Conservation (phyloP, 2,888 invertebrate genomes). For the Pseudolycoriella hygida region DNA sequence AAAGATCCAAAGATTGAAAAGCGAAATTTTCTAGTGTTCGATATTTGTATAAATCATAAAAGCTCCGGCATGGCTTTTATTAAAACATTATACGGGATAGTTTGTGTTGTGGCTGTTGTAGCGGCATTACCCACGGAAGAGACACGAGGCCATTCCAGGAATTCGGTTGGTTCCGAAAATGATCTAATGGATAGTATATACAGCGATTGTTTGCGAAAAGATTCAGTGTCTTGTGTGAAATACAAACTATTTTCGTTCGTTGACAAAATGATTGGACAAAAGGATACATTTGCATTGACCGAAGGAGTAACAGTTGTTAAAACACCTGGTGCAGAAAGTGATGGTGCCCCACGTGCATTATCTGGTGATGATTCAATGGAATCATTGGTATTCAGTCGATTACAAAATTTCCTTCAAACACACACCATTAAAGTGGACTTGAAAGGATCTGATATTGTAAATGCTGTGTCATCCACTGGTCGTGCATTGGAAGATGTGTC, state of each 20-base stretch:
- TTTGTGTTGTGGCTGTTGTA: slow-evolving; percentile 37
- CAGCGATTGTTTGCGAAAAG: slow-evolving; percentile 63
- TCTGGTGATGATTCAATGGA: slow-evolving; percentile 46
- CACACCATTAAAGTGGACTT: slow-evolving; percentile 72
- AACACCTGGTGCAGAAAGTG: slow-evolving; percentile 38
- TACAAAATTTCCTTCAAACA: slow-evolving; percentile 58
- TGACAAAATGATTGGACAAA: slow-evolving; percentile 66
- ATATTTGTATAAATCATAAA: slow-evolving; percentile 5
- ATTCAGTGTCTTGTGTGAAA: slow-evolving; percentile 69
- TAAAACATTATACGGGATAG: slow-evolving; percentile 32
- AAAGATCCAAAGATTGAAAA: slow-evolving; percentile 11
- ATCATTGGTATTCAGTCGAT: slow-evolving; percentile 42
- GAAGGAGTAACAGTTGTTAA: slow-evolving; percentile 73
- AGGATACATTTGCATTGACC: slow-evolving; percentile 60
- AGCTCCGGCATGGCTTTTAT: slow-evolving; percentile 26
- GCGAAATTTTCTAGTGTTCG: slow-evolving; percentile 1
- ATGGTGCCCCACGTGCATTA: slow-evolving; percentile 60
- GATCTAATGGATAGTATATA: slow-evolving; percentile 63
- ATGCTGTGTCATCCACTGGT: slow-evolving; percentile 61
- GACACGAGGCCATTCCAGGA: slow-evolving; percentile 29
- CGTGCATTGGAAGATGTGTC: slow-evolving; percentile 60
- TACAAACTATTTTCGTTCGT: slow-evolving; percentile 75
- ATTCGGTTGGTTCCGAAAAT: slow-evolving; percentile 49
- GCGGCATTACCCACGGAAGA: slow-evolving; percentile 57
- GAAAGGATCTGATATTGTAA: slow-evolving; percentile 67